phyloP scores from a whole-genome alignment of 2,113 vertebrate genomes.

The Melanerpes aurifrons region DNA sequence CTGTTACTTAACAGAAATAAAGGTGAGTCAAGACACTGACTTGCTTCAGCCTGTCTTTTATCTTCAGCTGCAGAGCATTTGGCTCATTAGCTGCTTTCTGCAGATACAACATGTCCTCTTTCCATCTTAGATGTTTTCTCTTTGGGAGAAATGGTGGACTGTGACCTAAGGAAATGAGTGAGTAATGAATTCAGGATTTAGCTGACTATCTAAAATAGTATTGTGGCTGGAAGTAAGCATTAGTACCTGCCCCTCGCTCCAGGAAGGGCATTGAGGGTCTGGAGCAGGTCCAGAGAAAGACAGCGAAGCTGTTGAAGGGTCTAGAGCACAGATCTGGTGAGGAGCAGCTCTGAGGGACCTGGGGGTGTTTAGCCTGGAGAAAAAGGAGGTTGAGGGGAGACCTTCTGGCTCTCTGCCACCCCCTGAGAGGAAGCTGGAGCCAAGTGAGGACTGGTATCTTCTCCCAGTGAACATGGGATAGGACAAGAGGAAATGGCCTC shows the following conservation, averaged over 20 bases:
- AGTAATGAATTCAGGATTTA: not conserved
- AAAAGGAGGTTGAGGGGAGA: no score
- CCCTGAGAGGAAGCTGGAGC: no score
- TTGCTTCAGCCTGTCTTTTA: conserved; percentile 22
- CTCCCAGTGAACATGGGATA: no score
- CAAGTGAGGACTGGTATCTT: no score
- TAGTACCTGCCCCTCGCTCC: not conserved
- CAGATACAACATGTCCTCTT: not conserved
- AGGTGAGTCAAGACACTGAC: not conserved
- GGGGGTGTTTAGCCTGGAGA: no score
- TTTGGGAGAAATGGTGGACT: not conserved
- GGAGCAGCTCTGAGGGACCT: no score
- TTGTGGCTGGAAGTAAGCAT: not conserved
- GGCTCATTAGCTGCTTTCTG: not conserved
- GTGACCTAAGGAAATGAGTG: not conserved
- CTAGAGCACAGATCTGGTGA: no score
- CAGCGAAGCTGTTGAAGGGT: no score
- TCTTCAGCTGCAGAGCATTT: not conserved
- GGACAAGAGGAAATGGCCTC: no score
- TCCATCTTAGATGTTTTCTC: not conserved
- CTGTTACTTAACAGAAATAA: not conserved
- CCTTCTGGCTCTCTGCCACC: no score
- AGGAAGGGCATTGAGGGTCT: not conserved
- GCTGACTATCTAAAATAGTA: not conserved
- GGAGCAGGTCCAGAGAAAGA: not conserved